A percentile compares a stretch with the other conserved stretches of the same genome.
These are phyloP conservation scores for Notarius quadriscutis DNA, from an alignment of 2,113 vertebrate species.

Conservation along the genomic window DNA sequence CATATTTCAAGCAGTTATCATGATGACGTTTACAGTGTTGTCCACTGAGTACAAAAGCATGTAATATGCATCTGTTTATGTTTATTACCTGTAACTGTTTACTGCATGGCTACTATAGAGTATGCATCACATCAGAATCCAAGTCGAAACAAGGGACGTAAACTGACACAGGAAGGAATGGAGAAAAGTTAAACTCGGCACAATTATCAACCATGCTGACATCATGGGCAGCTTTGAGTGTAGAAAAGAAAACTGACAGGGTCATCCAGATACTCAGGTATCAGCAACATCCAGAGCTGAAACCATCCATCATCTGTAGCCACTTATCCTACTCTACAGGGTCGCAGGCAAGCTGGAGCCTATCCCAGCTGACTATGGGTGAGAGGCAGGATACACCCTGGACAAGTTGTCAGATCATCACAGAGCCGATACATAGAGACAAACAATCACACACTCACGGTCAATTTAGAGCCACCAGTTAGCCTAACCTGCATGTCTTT, in stretches of 20 bases:
- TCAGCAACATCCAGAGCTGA: neutral
- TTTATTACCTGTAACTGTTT: neutral
- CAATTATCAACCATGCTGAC: neutral
- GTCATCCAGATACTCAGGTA: neutral
- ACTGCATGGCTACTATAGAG: neutral
- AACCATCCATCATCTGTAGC: neutral
- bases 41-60: neutral
- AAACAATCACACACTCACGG: too few relatives aligned
- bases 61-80: neutral
- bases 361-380: too few relatives aligned
- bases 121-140: neutral
- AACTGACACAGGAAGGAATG: neutral
- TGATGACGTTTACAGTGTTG: neutral
- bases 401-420: too few relatives aligned
- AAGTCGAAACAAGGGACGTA: neutral
- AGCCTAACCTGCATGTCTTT: too few relatives aligned
- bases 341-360: too few relatives aligned
- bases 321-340: too few relatives aligned
- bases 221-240: neutral
- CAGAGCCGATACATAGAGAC: too few relatives aligned
- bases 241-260: neutral
- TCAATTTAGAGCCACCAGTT: too few relatives aligned
- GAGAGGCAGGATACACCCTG: too few relatives aligned
- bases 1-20: neutral
- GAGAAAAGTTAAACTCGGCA: neutral